Base-by-base conservation (phyloP, 2,888 invertebrate genomes). In the Caenorhabditis sp. region DNA sequence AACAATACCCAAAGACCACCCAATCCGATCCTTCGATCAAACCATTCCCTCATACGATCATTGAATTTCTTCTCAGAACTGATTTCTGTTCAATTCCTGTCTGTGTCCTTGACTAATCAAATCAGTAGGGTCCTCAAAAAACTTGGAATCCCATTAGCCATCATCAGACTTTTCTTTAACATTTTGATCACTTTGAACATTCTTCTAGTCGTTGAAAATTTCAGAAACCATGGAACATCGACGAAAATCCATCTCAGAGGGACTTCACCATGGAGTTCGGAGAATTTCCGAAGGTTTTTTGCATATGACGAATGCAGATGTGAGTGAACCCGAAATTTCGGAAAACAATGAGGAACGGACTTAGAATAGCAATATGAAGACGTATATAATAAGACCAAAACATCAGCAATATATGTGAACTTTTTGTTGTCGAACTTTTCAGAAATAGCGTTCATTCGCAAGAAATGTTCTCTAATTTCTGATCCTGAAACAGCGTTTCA, bases 271-370 rank as follows among this genome's bases (percentile, higher is more conserved):
- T 56, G 79, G 83, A 49, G 68, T 83, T 58, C 79, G 83, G 28
- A 56, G 79, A 19, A 70, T 83, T 58, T 83, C 83, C 5, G 83
- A 83, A 59, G 83, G 83, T 26, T 83, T 83, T 35, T 59, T 79
- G n/a, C 83, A 83, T 14, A 73, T 77, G 41, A 59, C 82, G 10
- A 79, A 79, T 73, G 68, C 83, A 41, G 83, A 83, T 64, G 83
- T 83, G 47, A 74, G 77, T n/a, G n/a, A n/a, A n/a, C n/a, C n/a
- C 12, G 14, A 26, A 54, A 35, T 61, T 38, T 2, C 14, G 0
- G 47, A 56, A 28, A 19, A 47, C 31, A 51, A 31, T 31, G 14
- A 56, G 12, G 8, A 24, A 14, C 7, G 12, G 6, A 28, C 5
- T 41, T 1, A 38, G 22, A 49, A 49, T 49, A 22, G 19, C 7